These are phyloP conservation scores for Epinotia bilunana DNA, from an alignment of 2,888 invertebrate species.

Conservation along the genomic window DNA sequence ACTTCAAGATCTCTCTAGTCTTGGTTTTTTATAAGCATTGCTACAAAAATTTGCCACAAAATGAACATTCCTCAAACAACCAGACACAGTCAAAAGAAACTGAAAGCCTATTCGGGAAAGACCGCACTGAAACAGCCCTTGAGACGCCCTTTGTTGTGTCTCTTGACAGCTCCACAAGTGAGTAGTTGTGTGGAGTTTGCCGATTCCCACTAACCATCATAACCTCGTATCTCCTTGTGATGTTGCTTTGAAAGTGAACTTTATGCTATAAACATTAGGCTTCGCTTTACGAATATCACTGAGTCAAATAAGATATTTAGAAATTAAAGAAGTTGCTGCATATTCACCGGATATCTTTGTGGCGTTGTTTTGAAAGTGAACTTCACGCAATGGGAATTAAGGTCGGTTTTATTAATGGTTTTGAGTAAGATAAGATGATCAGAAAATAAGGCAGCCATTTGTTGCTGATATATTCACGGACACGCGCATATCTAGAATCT, in stretches of 20 bases:
- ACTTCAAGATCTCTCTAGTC: not conserved
- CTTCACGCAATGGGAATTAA: not conserved
- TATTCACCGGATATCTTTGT: slow-evolving; percentile 19
- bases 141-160: slow-evolving; percentile 29
- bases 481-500: slow-evolving; percentile 15
- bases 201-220: slow-evolving; percentile 6
- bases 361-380: not conserved
- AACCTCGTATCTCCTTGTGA: no score
- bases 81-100: slow-evolving; percentile 14
- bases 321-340: not conserved
- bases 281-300: not conserved
- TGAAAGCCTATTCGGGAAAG: slow-evolving; percentile 13
- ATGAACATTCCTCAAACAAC: not conserved
- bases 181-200: slow-evolving; percentile 18
- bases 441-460: not conserved
- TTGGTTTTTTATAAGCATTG: no score
- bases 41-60: not conserved
- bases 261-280: not conserved
- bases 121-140: slow-evolving; percentile 18
- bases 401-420: not conserved
- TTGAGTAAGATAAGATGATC: not conserved
- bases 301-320: not conserved
- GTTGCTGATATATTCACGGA: slow-evolving; percentile 23
- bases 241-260: not conserved
- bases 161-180: slow-evolving; percentile 28